Conservation (phyloP, 2,113 vertebrate species). For the Eublepharis macularius region DNA sequence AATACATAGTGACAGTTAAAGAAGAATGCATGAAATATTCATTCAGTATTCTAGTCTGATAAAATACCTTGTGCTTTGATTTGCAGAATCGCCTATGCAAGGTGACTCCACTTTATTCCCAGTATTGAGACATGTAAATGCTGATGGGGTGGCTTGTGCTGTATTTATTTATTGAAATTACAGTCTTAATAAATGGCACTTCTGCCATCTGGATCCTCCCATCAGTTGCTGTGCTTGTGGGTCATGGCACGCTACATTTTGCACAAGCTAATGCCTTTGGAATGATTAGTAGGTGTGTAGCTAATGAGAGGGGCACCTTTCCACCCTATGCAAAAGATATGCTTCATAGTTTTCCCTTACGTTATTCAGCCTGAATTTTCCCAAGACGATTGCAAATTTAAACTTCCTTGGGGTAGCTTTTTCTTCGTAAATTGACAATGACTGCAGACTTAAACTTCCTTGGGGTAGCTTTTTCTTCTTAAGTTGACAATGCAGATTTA, state of each 20-base stretch:
- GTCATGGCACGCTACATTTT: background rate
- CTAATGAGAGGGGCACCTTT: background rate
- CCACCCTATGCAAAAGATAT: background rate
- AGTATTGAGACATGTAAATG: background rate
- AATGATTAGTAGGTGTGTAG: background rate
- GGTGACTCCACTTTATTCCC: background rate
- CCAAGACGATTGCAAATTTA: background rate
- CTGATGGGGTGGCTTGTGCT: background rate
- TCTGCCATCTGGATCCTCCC: background rate
- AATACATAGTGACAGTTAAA: slow-evolving; percentile 19
- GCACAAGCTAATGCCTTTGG: background rate
- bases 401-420: background rate
- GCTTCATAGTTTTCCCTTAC: background rate
- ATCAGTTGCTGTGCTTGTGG: background rate
- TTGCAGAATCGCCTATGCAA: background rate
- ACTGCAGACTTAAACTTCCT: background rate
- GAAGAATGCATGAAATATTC: slow-evolving; percentile 29
- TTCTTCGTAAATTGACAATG: background rate
- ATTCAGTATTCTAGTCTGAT: background rate
- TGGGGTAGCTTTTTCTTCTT: background rate
- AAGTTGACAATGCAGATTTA: background rate
- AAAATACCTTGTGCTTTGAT: background rate
- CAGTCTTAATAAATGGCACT: too few species aligned
- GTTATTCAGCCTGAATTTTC: background rate
- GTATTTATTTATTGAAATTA: too few species aligned